Evolutionary conservation across 2,888 invertebrate species (phyloP), one percentile per base, ranked within the genome.

Genomic region (Ctenicera cuprea): DNA sequence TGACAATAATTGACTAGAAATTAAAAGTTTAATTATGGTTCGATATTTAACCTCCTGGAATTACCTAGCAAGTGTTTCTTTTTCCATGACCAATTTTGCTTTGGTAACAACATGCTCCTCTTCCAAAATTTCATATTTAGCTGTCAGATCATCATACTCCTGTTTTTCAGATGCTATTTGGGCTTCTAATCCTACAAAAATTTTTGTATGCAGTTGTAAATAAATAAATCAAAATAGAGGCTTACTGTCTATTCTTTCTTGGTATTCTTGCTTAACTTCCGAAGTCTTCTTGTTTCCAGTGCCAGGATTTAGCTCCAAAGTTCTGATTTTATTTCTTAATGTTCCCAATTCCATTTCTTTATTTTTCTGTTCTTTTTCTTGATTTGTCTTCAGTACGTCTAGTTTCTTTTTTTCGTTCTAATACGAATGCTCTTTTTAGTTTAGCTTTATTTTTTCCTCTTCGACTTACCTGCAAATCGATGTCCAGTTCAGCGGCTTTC

Each of bases 31-130:
- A 26, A 33, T 3, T 30, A 26, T 11, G 30, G n/a, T 12, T 1
- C 14, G 14, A 26, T 30, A 16, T 4, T 9, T 11, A 18, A 18
- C 1, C 8, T 4, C 1, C 14, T n/a, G 4, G 33, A 73, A 75
- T 64, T 59, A 38, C 94, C 90, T 90, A 86, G 94, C 93, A 12
- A 95, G 88, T 80, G 92, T 91, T 87, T 95, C 94, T 83, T 95
- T 96, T 84, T 96, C 95, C 69, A 92, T 93, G 3, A 94, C 94
- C 3, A 95, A 87, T 84, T 94, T 92, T 7, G 95, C 93, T 87
- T 95, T 95, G 75, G 94, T 93, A 0, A 94, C 91, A 0, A 95
- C 94, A 79, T 95, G 94, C 82, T 96, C 95, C 84, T 96, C 95
- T 84, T 94, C 94, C 41, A 97, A 86, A 74, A 93, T 90, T 85